A percentile compares a stretch with the other conserved stretches of the same genome.
Conservation (phyloP, 1,140 invertebrate species). For the Zaprionus gabonicus region DNA sequence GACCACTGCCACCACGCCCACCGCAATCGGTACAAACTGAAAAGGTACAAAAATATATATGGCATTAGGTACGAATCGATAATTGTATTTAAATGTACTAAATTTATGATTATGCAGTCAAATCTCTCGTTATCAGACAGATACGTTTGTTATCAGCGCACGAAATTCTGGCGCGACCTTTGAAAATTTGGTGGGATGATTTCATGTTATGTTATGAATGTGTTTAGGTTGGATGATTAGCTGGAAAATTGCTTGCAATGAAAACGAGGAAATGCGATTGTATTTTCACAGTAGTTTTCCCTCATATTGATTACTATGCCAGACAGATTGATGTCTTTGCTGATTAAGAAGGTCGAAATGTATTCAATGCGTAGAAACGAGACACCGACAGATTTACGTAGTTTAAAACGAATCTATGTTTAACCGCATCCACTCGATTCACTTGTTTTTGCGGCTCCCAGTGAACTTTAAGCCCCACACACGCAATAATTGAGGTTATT, state of each 20-base stretch:
- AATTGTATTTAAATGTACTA: neutral
- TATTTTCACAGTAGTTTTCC: neutral
- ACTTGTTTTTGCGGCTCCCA: neutral
- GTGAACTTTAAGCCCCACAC: constrained; percentile 14
- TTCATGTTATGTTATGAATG: neutral
- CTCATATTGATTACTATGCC: neutral
- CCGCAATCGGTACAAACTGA: constrained; percentile 87
- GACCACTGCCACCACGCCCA: constrained; percentile 91
- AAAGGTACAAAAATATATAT: constrained; percentile 8
- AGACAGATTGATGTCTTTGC: constrained; percentile 30
- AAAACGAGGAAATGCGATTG: neutral
- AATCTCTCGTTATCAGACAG: neutral
- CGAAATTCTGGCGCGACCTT: neutral
- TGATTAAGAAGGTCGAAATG: constrained; percentile 40
- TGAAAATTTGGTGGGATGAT: neutral
- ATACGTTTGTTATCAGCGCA: neutral
- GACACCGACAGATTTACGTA: neutral
- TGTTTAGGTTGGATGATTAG: neutral
- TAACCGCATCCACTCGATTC: neutral
- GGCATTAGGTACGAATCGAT: neutral
- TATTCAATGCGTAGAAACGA: constrained; percentile 1
- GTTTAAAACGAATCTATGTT: neutral
- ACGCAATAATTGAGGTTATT: constrained; percentile 37
- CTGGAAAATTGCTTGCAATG: neutral
- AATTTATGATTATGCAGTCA: constrained; percentile 4